Evolutionary conservation across 2,113 vertebrate genomes (phyloP).

Genomic region (Zosterops japonicus): DNA sequence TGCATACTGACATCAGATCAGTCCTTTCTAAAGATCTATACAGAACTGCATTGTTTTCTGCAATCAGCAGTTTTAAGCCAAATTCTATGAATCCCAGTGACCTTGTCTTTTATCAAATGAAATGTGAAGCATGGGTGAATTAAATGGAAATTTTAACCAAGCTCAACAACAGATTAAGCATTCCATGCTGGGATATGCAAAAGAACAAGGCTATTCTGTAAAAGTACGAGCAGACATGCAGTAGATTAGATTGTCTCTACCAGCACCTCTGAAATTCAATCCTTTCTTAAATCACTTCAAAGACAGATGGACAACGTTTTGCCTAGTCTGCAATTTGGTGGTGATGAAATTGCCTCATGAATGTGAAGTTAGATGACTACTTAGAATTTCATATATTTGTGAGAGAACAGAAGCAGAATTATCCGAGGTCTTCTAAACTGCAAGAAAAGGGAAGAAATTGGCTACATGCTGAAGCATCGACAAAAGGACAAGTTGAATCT

Average conservation of each 20-base stretch:
- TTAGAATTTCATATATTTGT: conserved; percentile 58
- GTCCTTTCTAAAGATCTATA: not conserved
- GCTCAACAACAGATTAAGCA: not conserved
- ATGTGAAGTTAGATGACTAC: conserved; percentile 53
- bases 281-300: conserved; percentile 56
- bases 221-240: not conserved
- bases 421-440: conserved; percentile 25
- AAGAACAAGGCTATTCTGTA: not conserved
- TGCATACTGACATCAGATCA: not conserved
- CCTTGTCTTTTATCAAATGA: conserved; percentile 27
- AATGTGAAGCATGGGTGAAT: not conserved
- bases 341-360: conserved; percentile 45
- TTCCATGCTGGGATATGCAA: conserved; percentile 19
- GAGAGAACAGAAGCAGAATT: conserved; percentile 61
- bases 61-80: conserved; percentile 5
- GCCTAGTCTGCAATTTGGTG: conserved; percentile 57
- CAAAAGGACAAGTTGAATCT: conserved; percentile 41
- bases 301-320: conserved; percentile 48
- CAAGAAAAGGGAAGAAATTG: conserved; percentile 48
- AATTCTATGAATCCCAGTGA: not conserved
- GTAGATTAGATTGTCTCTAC: conserved; percentile 48
- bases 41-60: conserved; percentile 3
- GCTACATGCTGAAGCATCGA: conserved; percentile 18
- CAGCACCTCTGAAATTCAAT: conserved; percentile 49
- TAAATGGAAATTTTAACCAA: conserved; percentile 1